Conservation (phyloP, 2,888 invertebrate species). For the Yponomeuta plumbellus region DNA sequence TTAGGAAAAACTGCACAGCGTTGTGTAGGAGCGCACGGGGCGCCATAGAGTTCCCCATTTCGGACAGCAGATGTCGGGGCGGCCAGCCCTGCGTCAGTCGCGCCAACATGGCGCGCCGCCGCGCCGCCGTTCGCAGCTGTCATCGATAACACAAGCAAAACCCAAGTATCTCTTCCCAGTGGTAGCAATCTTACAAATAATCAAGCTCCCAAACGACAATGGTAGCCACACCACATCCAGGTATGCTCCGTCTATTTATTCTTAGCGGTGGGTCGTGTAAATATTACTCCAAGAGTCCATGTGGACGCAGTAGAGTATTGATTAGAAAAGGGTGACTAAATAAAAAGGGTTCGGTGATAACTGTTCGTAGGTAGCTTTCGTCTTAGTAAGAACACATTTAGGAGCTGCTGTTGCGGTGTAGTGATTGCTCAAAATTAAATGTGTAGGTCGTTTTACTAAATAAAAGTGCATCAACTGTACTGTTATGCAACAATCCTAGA, state of each 20-base stretch:
- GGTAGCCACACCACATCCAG: conserved; percentile 19
- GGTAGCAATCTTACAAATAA: not conserved
- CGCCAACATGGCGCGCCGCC: conserved; percentile 31
- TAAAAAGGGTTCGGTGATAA: not conserved
- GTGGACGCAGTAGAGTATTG: conserved; percentile 19
- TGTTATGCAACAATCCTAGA: not conserved
- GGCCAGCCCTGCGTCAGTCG: conserved; percentile 23
- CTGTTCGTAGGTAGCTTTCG: not conserved
- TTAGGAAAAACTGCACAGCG: conserved; percentile 11
- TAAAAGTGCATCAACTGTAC: not conserved
- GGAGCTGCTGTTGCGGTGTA: not conserved
- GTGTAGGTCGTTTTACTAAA: not conserved
- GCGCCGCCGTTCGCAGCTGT: conserved; percentile 10
- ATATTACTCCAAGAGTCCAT: not conserved
- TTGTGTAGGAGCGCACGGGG: not conserved
- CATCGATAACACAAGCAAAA: conserved; percentile 11
- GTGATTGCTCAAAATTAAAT: not conserved
- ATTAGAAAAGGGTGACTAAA: conserved; percentile 11
- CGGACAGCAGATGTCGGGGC: conserved; percentile 48
- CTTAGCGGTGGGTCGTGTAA: not conserved
- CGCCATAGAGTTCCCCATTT: conserved; percentile 26
- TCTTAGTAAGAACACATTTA: not conserved
- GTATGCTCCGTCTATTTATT: conserved; percentile 19
- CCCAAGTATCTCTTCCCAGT: not conserved
- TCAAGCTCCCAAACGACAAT: conserved; percentile 17